Evolutionary conservation across 2,888 invertebrate species (phyloP).

Genomic region (Cheilosia vernalis): DNA sequence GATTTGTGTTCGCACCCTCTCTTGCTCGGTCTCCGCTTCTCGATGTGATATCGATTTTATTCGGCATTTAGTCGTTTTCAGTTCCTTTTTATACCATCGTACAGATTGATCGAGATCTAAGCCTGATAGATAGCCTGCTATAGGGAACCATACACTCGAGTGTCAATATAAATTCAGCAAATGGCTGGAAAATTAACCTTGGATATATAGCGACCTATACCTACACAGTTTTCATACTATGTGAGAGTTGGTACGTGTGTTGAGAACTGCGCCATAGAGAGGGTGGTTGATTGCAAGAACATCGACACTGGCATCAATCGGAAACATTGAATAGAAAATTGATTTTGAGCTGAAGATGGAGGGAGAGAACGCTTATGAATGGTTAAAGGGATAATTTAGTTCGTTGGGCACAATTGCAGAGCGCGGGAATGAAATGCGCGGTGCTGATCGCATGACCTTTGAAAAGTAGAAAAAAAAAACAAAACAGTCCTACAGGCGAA

Average conservation of each 20-base stretch:
- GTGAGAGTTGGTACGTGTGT: neutral
- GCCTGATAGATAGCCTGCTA: constrained; percentile 46
- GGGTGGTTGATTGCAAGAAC: constrained; percentile 43
- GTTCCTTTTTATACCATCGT: constrained; percentile 11
- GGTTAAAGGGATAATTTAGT: constrained; percentile 2
- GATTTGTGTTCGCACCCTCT: neutral
- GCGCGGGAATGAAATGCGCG: neutral
- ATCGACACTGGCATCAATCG: constrained; percentile 36
- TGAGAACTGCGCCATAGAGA: neutral
- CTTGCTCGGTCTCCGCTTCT: neutral
- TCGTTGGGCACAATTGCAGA: neutral
- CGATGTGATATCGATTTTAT: constrained; percentile 52
- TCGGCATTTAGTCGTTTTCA: constrained; percentile 37
- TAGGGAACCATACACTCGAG: constrained; percentile 8
- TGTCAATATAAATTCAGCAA: constrained; percentile 51
- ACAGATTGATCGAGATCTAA: constrained; percentile 50
- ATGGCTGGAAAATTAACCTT: constrained; percentile 65
- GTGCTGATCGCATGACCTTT: neutral
- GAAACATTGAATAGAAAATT: constrained; percentile 55
- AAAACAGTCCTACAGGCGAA: neutral
- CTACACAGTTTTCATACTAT: neutral
- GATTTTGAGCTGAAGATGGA: constrained; percentile 28
- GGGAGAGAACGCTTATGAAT: neutral
- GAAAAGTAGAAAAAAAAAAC: neutral
- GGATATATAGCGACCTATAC: constrained; percentile 14